Evolutionary conservation across 2,797 vertebrate species (phyloP).

Genomic region (Enteromius paludinosus): DNA sequence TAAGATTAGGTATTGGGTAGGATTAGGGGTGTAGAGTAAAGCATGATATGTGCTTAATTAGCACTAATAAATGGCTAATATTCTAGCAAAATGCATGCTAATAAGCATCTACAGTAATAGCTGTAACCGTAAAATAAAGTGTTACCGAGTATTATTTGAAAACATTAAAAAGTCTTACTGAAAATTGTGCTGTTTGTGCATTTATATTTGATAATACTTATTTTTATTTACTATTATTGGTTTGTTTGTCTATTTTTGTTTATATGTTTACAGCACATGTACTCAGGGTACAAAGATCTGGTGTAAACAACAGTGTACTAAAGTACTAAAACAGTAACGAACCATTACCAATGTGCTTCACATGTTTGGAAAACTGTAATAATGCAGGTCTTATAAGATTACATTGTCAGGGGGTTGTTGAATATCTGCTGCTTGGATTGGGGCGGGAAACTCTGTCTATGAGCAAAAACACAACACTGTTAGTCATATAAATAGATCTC

Average conservation of each 20-base stretch:
- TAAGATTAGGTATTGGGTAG: too few species aligned
- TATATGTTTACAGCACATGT: neutral
- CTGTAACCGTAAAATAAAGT: too few species aligned
- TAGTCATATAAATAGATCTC: neutral
- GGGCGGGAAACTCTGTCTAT: neutral
- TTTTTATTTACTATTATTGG: neutral
- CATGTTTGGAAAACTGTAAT: conserved; percentile 3
- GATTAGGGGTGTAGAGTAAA: too few species aligned
- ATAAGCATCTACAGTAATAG: too few species aligned
- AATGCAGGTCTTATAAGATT: neutral
- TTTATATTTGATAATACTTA: neutral
- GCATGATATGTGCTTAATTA: too few species aligned
- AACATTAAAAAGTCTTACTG: too few species aligned
- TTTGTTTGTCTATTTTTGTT: neutral
- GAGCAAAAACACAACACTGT: neutral
- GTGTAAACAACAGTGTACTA: conserved; percentile 9
- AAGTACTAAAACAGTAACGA: conserved; percentile 23
- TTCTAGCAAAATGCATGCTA: too few species aligned
- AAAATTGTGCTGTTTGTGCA: neutral
- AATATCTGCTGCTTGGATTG: neutral
- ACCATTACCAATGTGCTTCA: neutral
- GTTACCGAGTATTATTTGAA: too few species aligned
- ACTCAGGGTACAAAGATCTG: neutral
- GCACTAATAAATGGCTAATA: too few species aligned
- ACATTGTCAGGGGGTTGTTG: neutral